Conservation (phyloP, 2,797 vertebrate species). For the Eutrigla gurnardus region DNA sequence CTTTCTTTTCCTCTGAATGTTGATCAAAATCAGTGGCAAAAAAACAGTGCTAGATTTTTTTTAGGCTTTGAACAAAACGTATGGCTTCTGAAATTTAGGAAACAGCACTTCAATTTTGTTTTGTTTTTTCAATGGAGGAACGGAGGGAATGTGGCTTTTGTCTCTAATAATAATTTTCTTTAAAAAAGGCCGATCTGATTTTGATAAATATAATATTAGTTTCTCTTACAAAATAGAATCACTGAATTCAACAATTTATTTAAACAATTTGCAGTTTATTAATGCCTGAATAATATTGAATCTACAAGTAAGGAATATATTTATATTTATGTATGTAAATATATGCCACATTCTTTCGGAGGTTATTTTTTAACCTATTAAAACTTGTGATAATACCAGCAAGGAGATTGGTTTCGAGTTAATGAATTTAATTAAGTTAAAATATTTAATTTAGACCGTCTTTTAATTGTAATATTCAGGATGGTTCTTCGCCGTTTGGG, state of each 20-base stretch:
- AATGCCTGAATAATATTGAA: background rate
- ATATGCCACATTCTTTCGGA: too few relatives aligned
- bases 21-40: conserved; percentile 37
- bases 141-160: background rate
- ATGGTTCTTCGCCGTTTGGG: background rate
- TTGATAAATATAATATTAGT: background rate
- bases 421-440: background rate
- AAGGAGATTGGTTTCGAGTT: background rate
- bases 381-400: background rate
- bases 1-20: conserved; percentile 38
- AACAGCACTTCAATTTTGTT: background rate
- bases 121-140: conserved; percentile 3
- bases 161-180: background rate
- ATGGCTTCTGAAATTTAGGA: background rate
- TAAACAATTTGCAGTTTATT: background rate
- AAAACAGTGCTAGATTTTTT: background rate
- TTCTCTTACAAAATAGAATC: background rate
- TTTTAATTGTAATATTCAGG: background rate
- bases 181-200: background rate
- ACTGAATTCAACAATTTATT: background rate
- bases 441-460: background rate
- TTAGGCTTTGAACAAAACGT: background rate
- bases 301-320: background rate
- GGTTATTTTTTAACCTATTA: background rate
- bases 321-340: background rate